Evolutionary conservation across 2,113 vertebrate species (phyloP).

Genomic region (Dipodomys ordii): DNA sequence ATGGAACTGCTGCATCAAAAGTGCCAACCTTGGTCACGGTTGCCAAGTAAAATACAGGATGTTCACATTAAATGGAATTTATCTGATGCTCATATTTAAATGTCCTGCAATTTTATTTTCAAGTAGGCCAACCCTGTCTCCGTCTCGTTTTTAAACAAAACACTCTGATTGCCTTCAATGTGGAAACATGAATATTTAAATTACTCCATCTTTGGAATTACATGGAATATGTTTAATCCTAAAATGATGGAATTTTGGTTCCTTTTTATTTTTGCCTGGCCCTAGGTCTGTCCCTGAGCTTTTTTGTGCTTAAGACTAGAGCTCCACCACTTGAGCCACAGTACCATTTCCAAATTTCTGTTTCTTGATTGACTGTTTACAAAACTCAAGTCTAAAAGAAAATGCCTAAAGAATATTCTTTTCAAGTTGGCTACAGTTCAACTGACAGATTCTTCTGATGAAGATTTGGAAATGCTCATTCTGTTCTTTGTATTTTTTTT

Average conservation of each 20-base stretch:
- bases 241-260: conserved; percentile 55
- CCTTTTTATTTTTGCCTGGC: background rate
- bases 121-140: background rate
- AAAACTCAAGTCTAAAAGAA: background rate
- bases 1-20: background rate
- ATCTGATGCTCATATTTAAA: conserved; percentile 27
- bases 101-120: conserved; percentile 24
- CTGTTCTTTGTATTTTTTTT: background rate
- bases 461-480: conserved; percentile 37
- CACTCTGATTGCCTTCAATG: background rate
- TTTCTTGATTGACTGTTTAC: conserved; percentile 18
- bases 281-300: no score
- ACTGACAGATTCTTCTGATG: conserved; percentile 10
- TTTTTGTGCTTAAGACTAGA: no score
- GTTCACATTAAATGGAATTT: background rate
- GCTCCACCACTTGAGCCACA: no score
- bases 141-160: conserved; percentile 66
- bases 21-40: background rate
- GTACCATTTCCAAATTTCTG: background rate
- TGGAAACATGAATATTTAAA: background rate
- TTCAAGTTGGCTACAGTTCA: conserved; percentile 43
- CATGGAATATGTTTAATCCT: background rate
- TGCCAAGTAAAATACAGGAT: background rate
- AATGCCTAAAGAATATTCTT: conserved; percentile 40
- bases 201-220: conserved; percentile 51